These are phyloP conservation scores for Pteronotus mesoamericanus DNA, from an alignment of 2,797 vertebrate species.

Conservation along the genomic window DNA sequence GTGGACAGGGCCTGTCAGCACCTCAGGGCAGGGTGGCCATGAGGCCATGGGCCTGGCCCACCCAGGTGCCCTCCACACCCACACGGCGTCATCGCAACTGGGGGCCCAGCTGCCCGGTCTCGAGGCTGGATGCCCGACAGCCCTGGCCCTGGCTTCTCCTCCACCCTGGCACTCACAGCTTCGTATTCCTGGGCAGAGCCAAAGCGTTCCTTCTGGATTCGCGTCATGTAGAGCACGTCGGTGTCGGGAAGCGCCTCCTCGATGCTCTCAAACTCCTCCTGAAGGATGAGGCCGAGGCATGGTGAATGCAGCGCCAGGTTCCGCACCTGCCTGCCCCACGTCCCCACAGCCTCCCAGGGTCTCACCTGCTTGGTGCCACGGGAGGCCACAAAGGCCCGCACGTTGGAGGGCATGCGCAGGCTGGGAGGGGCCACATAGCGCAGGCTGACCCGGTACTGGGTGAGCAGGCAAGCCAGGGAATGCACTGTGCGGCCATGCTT, in stretches of 20 bases:
- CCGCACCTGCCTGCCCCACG: fast-evolving
- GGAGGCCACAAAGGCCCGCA: slow-evolving; percentile 91
- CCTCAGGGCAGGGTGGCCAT: not conserved
- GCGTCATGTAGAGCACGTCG: slow-evolving; percentile 97
- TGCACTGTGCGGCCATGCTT: slow-evolving; percentile 98
- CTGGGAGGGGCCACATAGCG: slow-evolving; percentile 93
- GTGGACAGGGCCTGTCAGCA: not conserved
- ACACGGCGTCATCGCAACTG: not conserved
- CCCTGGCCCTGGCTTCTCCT: fast-evolving
- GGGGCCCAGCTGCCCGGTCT: no score
- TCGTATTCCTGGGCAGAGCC: slow-evolving; percentile 89
- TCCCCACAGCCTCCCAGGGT: not conserved
- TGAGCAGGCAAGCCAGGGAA: slow-evolving; percentile 94
- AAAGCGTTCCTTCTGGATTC: slow-evolving; percentile 97
- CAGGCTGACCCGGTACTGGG: slow-evolving; percentile 93
- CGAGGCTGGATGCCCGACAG: no score
- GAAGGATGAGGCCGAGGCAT: not conserved
- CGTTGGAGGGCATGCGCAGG: slow-evolving; percentile 91
- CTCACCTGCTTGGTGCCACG: slow-evolving; percentile 95
- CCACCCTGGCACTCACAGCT: slow-evolving; percentile 82
- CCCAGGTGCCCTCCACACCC: not conserved
- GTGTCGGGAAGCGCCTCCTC: slow-evolving; percentile 95
- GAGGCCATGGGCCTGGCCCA: not conserved
- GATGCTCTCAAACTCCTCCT: slow-evolving; percentile 96
- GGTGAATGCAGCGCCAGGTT: not conserved